phyloP scores from a whole-genome alignment of 1,140 invertebrate species.

The Anagrus nilaparvatae region DNA sequence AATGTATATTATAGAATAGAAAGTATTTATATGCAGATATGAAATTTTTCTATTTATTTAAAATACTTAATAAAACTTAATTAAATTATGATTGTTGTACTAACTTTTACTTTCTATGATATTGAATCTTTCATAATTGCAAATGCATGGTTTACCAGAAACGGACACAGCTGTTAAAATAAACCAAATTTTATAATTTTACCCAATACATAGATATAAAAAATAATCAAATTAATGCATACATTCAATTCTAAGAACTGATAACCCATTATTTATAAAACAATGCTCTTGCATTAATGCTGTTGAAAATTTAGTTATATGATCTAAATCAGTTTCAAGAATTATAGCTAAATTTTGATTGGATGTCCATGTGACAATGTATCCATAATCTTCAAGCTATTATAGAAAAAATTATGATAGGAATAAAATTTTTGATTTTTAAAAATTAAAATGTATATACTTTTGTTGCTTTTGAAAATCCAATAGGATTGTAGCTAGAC shows the following conservation, averaged over 20 bases:
- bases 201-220: neutral
- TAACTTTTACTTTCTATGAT: constrained; percentile 29
- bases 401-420: constrained; percentile 13
- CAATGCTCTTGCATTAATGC: constrained; percentile 46
- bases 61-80: too few species aligned
- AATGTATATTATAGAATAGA: neutral
- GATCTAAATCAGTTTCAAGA: constrained; percentile 53
- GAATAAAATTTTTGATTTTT: neutral
- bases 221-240: constrained; percentile 23
- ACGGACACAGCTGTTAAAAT: constrained; percentile 43
- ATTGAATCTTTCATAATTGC: constrained; percentile 26
- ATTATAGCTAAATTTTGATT: constrained; percentile 50
- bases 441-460: constrained; percentile 19
- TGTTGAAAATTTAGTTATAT: constrained; percentile 48
- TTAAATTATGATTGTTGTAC: constrained; percentile 12
- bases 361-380: constrained; percentile 52
- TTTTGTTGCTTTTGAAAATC: constrained; percentile 29
- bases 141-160: constrained; percentile 42
- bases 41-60: neutral
- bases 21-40: neutral
- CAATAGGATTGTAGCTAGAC: constrained; percentile 26
- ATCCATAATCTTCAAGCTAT: constrained; percentile 56
- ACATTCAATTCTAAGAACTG: constrained; percentile 55
- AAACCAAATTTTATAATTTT: constrained; percentile 15
- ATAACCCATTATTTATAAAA: constrained; percentile 53